phyloP scores from a whole-genome alignment of 1,140 invertebrate species.

The Bombyx mandarina region DNA sequence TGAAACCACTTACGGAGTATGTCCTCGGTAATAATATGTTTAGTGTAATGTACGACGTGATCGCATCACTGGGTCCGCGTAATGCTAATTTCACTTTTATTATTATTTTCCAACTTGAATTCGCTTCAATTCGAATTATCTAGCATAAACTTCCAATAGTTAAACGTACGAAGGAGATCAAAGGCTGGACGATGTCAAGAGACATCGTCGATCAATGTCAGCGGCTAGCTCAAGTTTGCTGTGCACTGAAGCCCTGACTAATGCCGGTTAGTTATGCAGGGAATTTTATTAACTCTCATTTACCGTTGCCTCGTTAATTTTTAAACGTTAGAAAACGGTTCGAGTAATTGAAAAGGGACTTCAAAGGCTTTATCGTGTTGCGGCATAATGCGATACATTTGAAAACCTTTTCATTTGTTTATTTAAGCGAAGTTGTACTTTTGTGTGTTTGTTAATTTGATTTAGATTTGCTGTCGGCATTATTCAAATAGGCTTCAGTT shows the following conservation, averaged over 20 bases:
- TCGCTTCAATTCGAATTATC: constrained; percentile 26
- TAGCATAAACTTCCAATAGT: constrained; percentile 48
- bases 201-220: constrained; percentile 53
- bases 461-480: too few relatives aligned
- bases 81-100: constrained; percentile 34
- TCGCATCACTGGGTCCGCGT: background rate
- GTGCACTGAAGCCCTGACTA: constrained; percentile 6
- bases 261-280: constrained; percentile 35
- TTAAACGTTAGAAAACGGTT: constrained; percentile 18
- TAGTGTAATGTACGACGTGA: too few relatives aligned
- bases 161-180: constrained; percentile 40
- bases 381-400: too few relatives aligned
- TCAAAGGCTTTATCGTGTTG: too few relatives aligned
- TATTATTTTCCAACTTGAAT: constrained; percentile 18
- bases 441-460: too few relatives aligned
- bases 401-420: too few relatives aligned
- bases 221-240: constrained; percentile 25
- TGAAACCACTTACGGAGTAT: too few relatives aligned
- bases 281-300: constrained; percentile 20
- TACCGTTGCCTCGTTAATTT: constrained; percentile 17
- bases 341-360: too few relatives aligned
- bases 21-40: too few relatives aligned
- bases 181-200: constrained; percentile 40
- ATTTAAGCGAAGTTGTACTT: too few relatives aligned
- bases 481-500: background rate